phyloP scores from a whole-genome alignment of 2,113 vertebrate species.

The Protomyctophum bolini region DNA sequence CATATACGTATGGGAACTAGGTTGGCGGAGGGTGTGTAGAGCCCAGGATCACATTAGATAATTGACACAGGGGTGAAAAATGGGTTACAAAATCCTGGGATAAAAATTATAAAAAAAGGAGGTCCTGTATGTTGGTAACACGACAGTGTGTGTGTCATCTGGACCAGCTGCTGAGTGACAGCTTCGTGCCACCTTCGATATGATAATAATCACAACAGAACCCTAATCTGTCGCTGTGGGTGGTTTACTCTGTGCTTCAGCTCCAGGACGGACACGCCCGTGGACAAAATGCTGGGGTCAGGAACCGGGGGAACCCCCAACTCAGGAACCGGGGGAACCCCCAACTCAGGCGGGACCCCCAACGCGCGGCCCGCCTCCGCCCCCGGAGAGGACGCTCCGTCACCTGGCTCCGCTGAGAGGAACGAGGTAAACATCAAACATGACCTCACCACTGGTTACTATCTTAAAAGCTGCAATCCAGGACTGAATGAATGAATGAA shows the following conservation, averaged over 20 bases:
- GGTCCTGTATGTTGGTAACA: not conserved
- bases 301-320: conserved; percentile 78
- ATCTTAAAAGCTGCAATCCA: not conserved
- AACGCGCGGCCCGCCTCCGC: conserved; percentile 80
- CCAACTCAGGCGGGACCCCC: conserved; percentile 65
- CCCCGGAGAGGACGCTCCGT: conserved; percentile 82
- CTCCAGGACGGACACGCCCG: conserved; percentile 90
- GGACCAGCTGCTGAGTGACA: not conserved
- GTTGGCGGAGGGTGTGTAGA: too few relatives aligned
- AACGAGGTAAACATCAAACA: conserved; percentile 86
- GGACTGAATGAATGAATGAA: too few relatives aligned
- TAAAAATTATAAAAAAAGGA: too few relatives aligned
- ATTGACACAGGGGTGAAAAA: too few relatives aligned
- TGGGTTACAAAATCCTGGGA: too few relatives aligned
- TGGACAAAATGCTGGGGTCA: conserved; percentile 86
- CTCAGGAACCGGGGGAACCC: conserved; percentile 76
- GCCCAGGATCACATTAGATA: too few relatives aligned
- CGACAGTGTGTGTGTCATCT: not conserved
- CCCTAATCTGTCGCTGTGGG: not conserved
- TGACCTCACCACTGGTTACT: not conserved
- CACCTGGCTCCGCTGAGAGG: conserved; percentile 79
- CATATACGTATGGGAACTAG: too few relatives aligned
- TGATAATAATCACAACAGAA: not conserved
- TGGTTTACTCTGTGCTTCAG: conserved; percentile 46
- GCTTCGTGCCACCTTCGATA: not conserved